A percentile compares a stretch with the other conserved stretches of the same genome.
These are phyloP conservation scores for Anolis sagrei DNA, from an alignment of 2,113 vertebrate genomes.

Conservation along the genomic window DNA sequence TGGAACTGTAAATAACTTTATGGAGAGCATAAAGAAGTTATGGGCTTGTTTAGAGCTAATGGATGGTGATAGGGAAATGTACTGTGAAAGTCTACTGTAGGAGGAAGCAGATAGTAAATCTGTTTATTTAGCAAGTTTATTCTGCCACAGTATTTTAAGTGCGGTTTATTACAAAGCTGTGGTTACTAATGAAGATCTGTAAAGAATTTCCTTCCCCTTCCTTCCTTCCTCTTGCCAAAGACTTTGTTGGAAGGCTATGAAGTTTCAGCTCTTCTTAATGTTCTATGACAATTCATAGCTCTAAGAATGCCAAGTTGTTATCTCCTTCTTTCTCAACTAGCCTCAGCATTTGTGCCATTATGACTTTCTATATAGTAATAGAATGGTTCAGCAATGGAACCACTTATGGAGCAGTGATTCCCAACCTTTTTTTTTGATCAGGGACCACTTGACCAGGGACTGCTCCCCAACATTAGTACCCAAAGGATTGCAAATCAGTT, in stretches of 20 bases:
- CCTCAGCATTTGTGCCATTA: not conserved
- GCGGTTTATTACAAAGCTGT: not conserved
- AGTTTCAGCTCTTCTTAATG: no score
- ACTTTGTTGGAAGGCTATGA: not conserved
- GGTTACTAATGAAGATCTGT: not conserved
- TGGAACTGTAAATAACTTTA: constrained; percentile 46
- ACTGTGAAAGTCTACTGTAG: constrained; percentile 8
- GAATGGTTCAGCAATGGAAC: no score
- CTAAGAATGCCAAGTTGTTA: not conserved
- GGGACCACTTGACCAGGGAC: no score
- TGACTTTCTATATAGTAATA: not conserved
- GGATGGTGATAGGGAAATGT: constrained; percentile 40
- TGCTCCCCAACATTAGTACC: no score
- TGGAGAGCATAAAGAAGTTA: constrained; percentile 52
- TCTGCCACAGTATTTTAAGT: not conserved
- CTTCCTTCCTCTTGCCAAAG: not conserved
- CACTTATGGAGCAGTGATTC: no score
- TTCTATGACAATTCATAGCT: not conserved
- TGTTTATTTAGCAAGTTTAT: constrained; percentile 22
- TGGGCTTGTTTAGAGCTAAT: constrained; percentile 51
- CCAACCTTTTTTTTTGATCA: no score
- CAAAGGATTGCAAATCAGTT: no score
- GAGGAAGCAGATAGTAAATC: constrained; percentile 23
- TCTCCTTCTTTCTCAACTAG: not conserved
- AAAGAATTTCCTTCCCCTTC: not conserved